Evolutionary conservation across 2,113 vertebrate genomes (phyloP).

Genomic region (Centropristis striata): DNA sequence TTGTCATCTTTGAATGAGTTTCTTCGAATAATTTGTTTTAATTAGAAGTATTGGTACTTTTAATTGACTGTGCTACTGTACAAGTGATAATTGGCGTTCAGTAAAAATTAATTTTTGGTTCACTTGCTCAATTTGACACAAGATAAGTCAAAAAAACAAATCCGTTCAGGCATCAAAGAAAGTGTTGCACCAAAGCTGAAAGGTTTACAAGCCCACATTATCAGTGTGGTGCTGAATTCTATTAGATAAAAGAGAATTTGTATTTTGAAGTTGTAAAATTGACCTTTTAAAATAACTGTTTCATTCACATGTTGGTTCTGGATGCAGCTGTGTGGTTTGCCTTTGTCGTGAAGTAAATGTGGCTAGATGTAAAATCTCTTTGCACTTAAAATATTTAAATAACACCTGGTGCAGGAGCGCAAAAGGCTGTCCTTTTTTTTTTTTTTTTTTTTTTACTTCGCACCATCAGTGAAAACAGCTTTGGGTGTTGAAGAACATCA

Average conservation of each 20-base stretch:
- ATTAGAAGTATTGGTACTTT: no score
- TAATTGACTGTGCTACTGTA: neutral
- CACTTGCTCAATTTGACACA: neutral
- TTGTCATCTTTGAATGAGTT: neutral
- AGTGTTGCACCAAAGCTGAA: neutral
- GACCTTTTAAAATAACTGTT: neutral
- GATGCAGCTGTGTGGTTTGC: slow-evolving; percentile 17
- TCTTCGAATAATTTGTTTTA: no score
- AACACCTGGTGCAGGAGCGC: slow-evolving; percentile 54
- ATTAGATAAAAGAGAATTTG: neutral
- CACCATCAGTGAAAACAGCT: slow-evolving; percentile 57
- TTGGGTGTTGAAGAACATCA: slow-evolving; percentile 67
- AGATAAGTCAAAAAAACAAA: neutral
- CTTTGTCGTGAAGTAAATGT: slow-evolving; percentile 26
- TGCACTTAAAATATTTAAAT: slow-evolving; percentile 58
- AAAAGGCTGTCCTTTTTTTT: slow-evolving; percentile 34
- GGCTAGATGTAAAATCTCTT: slow-evolving; percentile 13
- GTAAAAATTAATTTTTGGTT: neutral
- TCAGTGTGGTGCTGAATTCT: neutral
- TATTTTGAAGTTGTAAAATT: neutral
- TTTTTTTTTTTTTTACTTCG: slow-evolving; percentile 31
- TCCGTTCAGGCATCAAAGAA: neutral
- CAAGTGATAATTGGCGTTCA: slow-evolving; percentile 23
- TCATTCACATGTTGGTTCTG: slow-evolving; percentile 13
- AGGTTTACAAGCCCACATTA: neutral